Conservation (phyloP, 2,888 invertebrate genomes). For the Hemicrepidius hirtus region DNA sequence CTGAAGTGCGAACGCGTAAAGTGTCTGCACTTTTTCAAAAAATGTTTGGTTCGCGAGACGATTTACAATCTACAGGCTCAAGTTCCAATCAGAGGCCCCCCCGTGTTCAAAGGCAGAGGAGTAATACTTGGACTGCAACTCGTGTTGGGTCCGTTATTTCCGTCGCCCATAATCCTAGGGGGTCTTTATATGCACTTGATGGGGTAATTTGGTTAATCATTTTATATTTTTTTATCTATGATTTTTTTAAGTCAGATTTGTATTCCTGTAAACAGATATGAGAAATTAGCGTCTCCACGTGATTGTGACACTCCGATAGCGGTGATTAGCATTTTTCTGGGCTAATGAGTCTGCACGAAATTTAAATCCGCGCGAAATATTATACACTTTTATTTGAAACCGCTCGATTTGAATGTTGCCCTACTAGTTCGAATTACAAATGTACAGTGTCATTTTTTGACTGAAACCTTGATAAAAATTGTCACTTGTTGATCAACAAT, state of each 20-base stretch:
- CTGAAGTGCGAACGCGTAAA: constrained; percentile 32
- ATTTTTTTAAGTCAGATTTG: too few species aligned
- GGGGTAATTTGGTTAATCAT: constrained; percentile 3
- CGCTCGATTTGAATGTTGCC: too few species aligned
- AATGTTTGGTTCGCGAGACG: constrained; percentile 44
- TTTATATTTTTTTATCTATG: too few species aligned
- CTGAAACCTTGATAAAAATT: constrained; percentile 2
- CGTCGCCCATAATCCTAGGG: constrained; percentile 46
- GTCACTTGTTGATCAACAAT: constrained; percentile 1
- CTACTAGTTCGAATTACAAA: neutral
- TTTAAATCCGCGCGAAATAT: too few species aligned
- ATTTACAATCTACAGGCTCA: constrained; percentile 15
- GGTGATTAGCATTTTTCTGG: constrained; percentile 1
- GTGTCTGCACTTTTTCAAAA: constrained; percentile 38
- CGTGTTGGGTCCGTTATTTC: constrained; percentile 46
- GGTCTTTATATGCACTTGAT: constrained; percentile 48
- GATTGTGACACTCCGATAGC: neutral
- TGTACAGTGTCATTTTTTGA: neutral
- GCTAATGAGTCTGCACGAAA: neutral
- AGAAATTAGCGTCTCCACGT: constrained; percentile 12
- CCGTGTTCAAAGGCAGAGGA: constrained; percentile 52
- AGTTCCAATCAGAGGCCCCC: constrained; percentile 33
- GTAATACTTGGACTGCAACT: constrained; percentile 53
- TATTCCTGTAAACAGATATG: constrained; percentile 4
- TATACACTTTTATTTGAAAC: too few species aligned